Percentiles rank a stretch among this genome's conserved stretches.
Conservation (phyloP, 2,888 invertebrate species). For the Amblyteles armatorius region DNA sequence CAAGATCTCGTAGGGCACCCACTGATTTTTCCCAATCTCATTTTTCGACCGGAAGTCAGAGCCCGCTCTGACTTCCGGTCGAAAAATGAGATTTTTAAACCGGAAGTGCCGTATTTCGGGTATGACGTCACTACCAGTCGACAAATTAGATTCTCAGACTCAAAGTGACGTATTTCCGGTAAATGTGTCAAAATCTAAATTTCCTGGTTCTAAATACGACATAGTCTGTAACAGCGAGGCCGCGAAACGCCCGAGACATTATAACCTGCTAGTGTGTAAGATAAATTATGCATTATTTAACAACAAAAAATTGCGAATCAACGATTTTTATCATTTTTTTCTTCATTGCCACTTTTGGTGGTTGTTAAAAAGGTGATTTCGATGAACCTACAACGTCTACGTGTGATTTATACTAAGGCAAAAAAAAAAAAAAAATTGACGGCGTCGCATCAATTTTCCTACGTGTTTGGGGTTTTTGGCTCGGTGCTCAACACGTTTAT, state of each 20-base stretch:
- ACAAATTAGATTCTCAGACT: no score
- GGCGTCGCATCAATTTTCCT: neutral
- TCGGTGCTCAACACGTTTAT: constrained; percentile 18
- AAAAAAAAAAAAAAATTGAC: constrained; percentile 47
- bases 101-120: no score
- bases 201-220: neutral
- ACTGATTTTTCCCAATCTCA: no score
- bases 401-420: constrained; percentile 15
- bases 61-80: no score
- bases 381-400: neutral
- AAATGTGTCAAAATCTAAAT: no score
- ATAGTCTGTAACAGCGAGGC: no score
- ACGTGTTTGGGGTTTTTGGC: constrained; percentile 1
- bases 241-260: no score
- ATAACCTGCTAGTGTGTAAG: neutral
- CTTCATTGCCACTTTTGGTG: neutral
- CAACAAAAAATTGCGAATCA: neutral
- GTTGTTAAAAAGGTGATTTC: neutral
- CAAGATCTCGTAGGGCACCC: no score
- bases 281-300: neutral
- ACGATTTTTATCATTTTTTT: neutral
- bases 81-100: neutral
- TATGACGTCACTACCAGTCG: no score
- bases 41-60: no score
- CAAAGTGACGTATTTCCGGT: neutral